These are phyloP conservation scores for Molanna angustata DNA, from an alignment of 2,888 invertebrate species.

Conservation along the genomic window DNA sequence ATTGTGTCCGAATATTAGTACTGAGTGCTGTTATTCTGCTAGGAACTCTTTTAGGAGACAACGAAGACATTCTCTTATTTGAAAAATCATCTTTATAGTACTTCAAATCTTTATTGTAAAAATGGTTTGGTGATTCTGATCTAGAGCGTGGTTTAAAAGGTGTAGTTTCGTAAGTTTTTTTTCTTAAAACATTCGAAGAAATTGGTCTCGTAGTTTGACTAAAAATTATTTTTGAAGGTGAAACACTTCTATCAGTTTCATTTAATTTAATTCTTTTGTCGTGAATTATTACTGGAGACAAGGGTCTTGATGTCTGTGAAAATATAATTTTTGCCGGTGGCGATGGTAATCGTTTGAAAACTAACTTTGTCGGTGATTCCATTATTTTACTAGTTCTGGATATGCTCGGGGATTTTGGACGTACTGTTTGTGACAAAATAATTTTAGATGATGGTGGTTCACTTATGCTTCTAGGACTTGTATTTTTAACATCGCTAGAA, in stretches of 20 bases:
- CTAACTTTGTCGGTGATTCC: constrained; percentile 27
- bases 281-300: constrained; percentile 43
- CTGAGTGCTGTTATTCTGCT: neutral
- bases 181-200: constrained; percentile 41
- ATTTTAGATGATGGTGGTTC: constrained; percentile 60
- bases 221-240: constrained; percentile 41
- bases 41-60: constrained; percentile 11
- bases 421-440: constrained; percentile 51
- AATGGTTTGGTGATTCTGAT: constrained; percentile 27
- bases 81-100: constrained; percentile 26
- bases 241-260: constrained; percentile 35
- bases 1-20: constrained; percentile 36
- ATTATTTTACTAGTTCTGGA: constrained; percentile 10
- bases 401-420: constrained; percentile 45
- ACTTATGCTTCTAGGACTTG: constrained; percentile 58
- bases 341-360: constrained; percentile 35
- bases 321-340: constrained; percentile 44
- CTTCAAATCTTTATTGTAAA: constrained; percentile 11
- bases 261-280: constrained; percentile 35
- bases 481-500: constrained; percentile 30
- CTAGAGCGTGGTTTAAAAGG: constrained; percentile 29
- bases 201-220: constrained; percentile 46
- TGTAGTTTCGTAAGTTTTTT: constrained; percentile 32
- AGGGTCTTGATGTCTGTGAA: constrained; percentile 44
- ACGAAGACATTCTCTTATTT: constrained; percentile 18